Evolutionary conservation across 2,888 invertebrate species (phyloP).

Genomic region (Nesidiocoris tenuis): DNA sequence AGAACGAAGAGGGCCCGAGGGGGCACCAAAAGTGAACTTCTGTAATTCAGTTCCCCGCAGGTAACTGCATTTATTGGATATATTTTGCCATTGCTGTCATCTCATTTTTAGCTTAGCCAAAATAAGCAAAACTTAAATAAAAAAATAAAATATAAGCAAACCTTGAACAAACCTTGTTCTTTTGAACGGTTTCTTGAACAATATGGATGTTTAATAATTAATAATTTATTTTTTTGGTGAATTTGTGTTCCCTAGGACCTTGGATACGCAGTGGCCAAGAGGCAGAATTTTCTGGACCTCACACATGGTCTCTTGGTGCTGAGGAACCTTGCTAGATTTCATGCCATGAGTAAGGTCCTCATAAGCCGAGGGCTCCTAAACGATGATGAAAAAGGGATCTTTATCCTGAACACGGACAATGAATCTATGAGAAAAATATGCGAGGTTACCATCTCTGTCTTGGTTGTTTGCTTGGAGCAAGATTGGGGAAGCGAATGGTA

Average conservation of each 20-base stretch:
- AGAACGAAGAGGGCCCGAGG: too few relatives aligned
- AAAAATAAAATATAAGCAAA: too few relatives aligned
- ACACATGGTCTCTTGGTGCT: conserved; percentile 19
- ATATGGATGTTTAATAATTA: background rate
- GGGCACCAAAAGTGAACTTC: too few relatives aligned
- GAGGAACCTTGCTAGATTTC: conserved; percentile 13
- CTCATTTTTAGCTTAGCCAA: too few relatives aligned
- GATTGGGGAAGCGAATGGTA: conserved; percentile 19
- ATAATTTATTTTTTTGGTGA: background rate
- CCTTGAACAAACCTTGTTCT: too few relatives aligned
- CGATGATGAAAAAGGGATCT: conserved; percentile 2
- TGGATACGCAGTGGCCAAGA: background rate
- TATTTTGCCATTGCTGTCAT: too few relatives aligned
- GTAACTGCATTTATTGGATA: too few relatives aligned
- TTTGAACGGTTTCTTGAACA: too few relatives aligned
- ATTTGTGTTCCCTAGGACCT: background rate
- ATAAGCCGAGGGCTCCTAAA: background rate
- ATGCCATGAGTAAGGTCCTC: conserved; percentile 27
- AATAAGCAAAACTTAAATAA: too few relatives aligned
- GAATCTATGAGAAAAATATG: conserved; percentile 1
- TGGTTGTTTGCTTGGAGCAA: background rate
- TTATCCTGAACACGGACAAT: background rate
- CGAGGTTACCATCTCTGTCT: background rate
- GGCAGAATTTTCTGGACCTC: conserved; percentile 18
- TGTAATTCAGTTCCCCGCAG: too few relatives aligned